A percentile compares a stretch with the other conserved stretches of the same genome.
Evolutionary conservation across 1,140 invertebrate genomes (phyloP).

Genomic region (Drosophila melanica): DNA sequence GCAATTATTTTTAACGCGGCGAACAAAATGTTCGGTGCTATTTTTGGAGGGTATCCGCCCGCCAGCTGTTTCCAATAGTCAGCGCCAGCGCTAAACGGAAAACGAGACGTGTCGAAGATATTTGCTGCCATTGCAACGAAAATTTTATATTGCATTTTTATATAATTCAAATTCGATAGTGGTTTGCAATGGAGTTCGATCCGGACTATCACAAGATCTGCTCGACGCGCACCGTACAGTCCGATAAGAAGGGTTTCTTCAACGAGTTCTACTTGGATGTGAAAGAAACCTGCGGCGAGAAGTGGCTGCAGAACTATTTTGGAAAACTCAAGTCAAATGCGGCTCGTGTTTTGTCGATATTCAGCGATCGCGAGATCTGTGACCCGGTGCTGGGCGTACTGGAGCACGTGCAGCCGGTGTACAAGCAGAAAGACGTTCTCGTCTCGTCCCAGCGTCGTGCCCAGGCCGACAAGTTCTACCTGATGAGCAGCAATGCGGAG

Average conservation of each 20-base stretch:
- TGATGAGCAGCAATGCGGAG: constrained; percentile 66
- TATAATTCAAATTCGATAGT: constrained; percentile 42
- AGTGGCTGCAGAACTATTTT: constrained; percentile 86
- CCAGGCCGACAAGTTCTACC: constrained; percentile 84
- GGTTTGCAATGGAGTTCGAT: constrained; percentile 67
- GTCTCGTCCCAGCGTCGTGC: constrained; percentile 83
- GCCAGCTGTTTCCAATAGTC: constrained; percentile 72
- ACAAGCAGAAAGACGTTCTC: constrained; percentile 84
- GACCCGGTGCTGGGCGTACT: constrained; percentile 84
- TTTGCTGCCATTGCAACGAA: constrained; percentile 11
- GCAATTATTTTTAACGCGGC: constrained; percentile 68
- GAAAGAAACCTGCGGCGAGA: constrained; percentile 82
- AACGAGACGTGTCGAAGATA: constrained; percentile 48
- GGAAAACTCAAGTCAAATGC: constrained; percentile 85
- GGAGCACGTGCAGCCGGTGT: constrained; percentile 84
- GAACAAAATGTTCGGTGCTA: constrained; percentile 63
- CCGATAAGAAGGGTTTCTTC: constrained; percentile 87
- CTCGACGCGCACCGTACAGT: constrained; percentile 86
- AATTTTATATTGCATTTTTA: constrained; percentile 54
- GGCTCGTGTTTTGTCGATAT: constrained; percentile 85
- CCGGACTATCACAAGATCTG: constrained; percentile 84
- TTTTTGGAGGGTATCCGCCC: constrained; percentile 63
- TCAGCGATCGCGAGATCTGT: constrained; percentile 85
- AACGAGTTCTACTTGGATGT: constrained; percentile 85
- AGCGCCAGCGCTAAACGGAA: constrained; percentile 24